Evolutionary conservation across 1,140 invertebrate species (phyloP).

Genomic region (Berghia stephanieae): DNA sequence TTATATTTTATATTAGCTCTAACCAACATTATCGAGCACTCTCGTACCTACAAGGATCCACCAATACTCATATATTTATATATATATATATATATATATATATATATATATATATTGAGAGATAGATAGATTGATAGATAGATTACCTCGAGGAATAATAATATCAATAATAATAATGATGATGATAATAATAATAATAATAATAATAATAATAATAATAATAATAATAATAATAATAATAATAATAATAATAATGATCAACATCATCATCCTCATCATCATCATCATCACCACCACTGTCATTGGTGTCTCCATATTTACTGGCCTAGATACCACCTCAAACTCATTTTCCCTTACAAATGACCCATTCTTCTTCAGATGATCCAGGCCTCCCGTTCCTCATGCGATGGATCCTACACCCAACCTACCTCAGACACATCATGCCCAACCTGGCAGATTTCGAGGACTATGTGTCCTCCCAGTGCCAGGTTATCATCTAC

Average conservation of each 20-base stretch:
- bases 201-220: background rate
- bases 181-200: background rate
- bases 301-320: background rate
- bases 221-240: background rate
- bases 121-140: background rate
- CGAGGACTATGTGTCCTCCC: conserved; percentile 55
- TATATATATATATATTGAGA: conserved; percentile 3
- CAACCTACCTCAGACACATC: conserved; percentile 51
- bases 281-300: background rate
- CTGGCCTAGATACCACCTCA: background rate
- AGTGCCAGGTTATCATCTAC: conserved; percentile 59
- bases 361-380: conserved; percentile 31
- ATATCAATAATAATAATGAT: background rate
- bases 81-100: conserved; percentile 27
- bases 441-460: conserved; percentile 61
- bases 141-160: background rate
- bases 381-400: conserved; percentile 51
- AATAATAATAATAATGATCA: background rate
- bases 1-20: conserved; percentile 8
- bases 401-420: conserved; percentile 57
- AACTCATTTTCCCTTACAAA: background rate
- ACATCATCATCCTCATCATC: background rate
- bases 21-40: background rate
- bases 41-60: too few species aligned
- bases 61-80: conserved; percentile 5